These are phyloP conservation scores for Sebastes baramenuke DNA, from an alignment of 2,797 vertebrate genomes.

Conservation along the genomic window DNA sequence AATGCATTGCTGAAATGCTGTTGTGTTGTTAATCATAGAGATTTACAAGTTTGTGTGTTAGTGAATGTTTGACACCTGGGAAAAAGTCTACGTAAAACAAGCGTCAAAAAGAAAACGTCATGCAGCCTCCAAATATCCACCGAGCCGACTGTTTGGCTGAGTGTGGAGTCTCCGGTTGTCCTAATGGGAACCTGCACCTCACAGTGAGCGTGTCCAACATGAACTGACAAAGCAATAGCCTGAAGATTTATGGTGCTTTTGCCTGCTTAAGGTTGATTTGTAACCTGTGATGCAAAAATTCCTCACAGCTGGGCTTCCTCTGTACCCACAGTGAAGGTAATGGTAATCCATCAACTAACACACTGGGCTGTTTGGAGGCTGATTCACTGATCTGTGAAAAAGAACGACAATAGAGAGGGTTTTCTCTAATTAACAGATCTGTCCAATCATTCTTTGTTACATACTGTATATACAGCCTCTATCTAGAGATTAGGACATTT, in stretches of 20 bases:
- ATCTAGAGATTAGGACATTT: neutral
- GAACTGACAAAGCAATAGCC: neutral
- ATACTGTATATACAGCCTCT: neutral
- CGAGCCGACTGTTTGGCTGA: neutral
- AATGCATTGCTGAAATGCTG: no score
- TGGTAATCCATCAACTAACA: slow-evolving; percentile 12
- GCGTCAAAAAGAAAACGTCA: fast-evolving
- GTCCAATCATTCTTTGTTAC: slow-evolving; percentile 1
- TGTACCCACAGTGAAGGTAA: neutral
- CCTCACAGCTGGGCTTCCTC: neutral
- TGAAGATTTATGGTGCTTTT: neutral
- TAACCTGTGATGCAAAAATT: slow-evolving; percentile 10
- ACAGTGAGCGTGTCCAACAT: neutral
- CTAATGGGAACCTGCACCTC: neutral
- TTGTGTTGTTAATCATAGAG: no score
- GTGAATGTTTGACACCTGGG: neutral
- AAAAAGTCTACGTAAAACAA: neutral
- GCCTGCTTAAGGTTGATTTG: slow-evolving; percentile 27
- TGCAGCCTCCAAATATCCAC: neutral
- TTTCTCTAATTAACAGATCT: slow-evolving; percentile 22
- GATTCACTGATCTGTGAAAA: slow-evolving; percentile 3
- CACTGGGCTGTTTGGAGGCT: neutral
- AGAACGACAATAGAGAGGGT: slow-evolving; percentile 16
- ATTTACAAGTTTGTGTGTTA: neutral
- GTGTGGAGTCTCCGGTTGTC: neutral